Evolutionary conservation across 2,888 invertebrate species (phyloP).

Genomic region (Phortica okadai): DNA sequence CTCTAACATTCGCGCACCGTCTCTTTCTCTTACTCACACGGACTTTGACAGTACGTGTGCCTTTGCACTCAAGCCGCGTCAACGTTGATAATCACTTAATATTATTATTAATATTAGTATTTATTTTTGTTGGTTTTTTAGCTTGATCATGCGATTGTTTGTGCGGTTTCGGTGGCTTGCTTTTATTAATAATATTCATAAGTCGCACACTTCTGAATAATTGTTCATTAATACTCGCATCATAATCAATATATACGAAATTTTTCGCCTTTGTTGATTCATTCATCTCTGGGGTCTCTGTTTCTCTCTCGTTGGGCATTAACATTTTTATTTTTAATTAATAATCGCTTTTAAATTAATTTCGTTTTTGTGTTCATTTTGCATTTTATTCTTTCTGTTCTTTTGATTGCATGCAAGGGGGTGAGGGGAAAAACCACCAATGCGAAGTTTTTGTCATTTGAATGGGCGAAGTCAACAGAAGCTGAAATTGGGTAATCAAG

Average conservation of each 20-base stretch:
- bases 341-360: slow-evolving; percentile 4
- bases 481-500: too few relatives aligned
- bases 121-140: background rate
- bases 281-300: background rate
- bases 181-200: background rate
- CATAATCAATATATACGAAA: slow-evolving; percentile 5
- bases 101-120: background rate
- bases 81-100: too few relatives aligned
- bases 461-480: too few relatives aligned
- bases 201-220: background rate
- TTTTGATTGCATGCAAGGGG: too few relatives aligned
- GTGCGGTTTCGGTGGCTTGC: background rate
- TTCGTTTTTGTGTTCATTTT: background rate
- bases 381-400: too few relatives aligned
- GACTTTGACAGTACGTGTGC: too few relatives aligned
- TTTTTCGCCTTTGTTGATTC: background rate
- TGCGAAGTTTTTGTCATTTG: too few relatives aligned
- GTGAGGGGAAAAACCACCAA: too few relatives aligned
- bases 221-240: background rate
- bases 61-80: too few relatives aligned
- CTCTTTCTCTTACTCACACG: background rate
- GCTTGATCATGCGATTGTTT: background rate
- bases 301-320: background rate
- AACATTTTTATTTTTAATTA: slow-evolving; percentile 3
- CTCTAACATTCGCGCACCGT: background rate